Evolutionary conservation across 2,797 vertebrate genomes (phyloP).

Genomic region (Bovichtus variegatus): DNA sequence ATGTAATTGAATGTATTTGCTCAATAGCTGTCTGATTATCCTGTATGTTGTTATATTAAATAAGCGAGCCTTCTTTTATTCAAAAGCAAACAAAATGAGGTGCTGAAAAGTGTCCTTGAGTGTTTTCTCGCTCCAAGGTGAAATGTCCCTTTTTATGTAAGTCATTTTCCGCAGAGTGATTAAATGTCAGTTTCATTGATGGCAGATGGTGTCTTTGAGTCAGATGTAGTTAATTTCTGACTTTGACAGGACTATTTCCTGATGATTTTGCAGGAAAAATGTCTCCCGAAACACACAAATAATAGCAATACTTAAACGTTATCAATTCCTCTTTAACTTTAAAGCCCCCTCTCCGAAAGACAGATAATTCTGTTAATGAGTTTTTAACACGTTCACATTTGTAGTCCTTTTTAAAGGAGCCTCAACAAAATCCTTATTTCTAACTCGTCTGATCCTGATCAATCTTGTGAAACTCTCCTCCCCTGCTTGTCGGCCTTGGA

Average conservation of each 20-base stretch:
- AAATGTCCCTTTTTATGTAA: not conserved
- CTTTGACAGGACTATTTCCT: not conserved
- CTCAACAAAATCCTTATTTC: not conserved
- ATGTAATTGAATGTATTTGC: not conserved
- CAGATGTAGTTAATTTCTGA: not conserved
- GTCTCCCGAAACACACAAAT: not conserved
- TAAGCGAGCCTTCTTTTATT: not conserved
- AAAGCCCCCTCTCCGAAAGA: not conserved
- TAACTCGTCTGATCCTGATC: not conserved
- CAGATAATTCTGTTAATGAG: not conserved
- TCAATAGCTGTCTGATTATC: not conserved
- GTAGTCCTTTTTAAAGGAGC: not conserved
- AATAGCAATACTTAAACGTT: not conserved
- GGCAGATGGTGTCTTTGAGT: not conserved
- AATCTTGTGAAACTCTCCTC: not conserved
- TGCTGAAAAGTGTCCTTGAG: not conserved
- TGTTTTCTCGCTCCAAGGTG: not conserved
- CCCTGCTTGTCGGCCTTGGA: not conserved
- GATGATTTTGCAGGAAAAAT: not conserved
- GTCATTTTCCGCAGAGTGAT: not conserved
- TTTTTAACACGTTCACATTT: not conserved
- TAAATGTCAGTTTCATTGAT: not conserved
- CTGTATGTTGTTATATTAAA: not conserved
- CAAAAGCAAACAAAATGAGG: not conserved
- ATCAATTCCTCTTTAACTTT: not conserved